A percentile compares a stretch with the other conserved stretches of the same genome.
phyloP scores from a whole-genome alignment of 2,113 vertebrate genomes.

The Pardalotus punctatus region DNA sequence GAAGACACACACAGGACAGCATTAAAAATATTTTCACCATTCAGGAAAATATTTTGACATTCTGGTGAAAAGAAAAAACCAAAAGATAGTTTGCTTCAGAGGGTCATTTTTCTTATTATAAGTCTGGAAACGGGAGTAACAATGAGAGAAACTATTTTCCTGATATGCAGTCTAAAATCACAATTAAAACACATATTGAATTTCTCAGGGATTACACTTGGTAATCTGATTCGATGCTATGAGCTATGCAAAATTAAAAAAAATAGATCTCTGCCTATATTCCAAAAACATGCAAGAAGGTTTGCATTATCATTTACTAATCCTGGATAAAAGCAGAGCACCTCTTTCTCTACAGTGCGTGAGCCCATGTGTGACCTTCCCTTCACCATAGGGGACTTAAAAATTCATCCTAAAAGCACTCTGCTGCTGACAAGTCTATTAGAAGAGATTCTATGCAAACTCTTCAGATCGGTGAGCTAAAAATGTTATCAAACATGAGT shows the following conservation, averaged over 20 bases:
- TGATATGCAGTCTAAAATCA: rapidly evolving
- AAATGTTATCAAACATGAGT: neutral
- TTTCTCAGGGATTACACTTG: neutral
- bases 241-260: neutral
- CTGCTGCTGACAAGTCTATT: neutral
- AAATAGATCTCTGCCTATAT: neutral
- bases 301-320: neutral
- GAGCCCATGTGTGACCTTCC: neutral
- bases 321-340: neutral
- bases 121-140: neutral
- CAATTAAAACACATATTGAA: neutral
- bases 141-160: neutral
- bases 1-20: neutral
- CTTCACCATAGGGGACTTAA: neutral
- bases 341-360: neutral
- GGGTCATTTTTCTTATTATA: neutral
- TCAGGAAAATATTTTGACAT: neutral
- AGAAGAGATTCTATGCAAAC: neutral
- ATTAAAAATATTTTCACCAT: neutral
- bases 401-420: neutral
- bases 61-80: neutral
- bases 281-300: neutral
- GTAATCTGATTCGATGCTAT: neutral
- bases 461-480: neutral
- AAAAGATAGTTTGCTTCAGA: neutral